Evolutionary conservation across 2,888 invertebrate species (phyloP), one percentile per base, ranked within the genome.

Genomic region (Arrhopalites spinosus): DNA sequence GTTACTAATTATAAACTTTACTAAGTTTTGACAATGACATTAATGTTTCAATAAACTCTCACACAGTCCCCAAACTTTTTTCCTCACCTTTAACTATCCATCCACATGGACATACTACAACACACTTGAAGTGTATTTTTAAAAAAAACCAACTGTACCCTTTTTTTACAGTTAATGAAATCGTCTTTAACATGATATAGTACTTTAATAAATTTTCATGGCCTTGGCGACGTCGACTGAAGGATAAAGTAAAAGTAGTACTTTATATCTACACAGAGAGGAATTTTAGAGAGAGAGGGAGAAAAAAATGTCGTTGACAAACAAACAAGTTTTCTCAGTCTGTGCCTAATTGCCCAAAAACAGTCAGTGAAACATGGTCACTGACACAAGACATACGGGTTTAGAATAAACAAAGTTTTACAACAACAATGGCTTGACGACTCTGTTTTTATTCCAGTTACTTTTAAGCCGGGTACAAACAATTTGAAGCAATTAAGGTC

Each of bases 401-500:
- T 25, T 25, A 61, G 59, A 71, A 61, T 71, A 50, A 69, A 59
- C 25, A 59, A 71, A 59, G 13, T 71, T 71, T 71, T 23, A 56
- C 36, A 50, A 20, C 69, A 59, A 59, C 25, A 61, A 71, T 59
- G 43, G 25, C 15, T 43, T 36, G 59, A 59, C 59, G 71, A 43
- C 71, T 56, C 36, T 66, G 66, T 45, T 66, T 66, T 66, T 30
- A 66, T 66, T 66, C 66, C 43, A 36, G 43, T 36, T 43, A 66
- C 23, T 20, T 66, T 66, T 20, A 30, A 63, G 71, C 56, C 64
- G 43, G 43, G 53, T 56, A 71, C 56, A 56, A 66, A 66, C 47
- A n/a, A n/a, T n/a, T 7, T 15, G 43, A 20, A 59, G 56, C 36
- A 67, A 74, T 74, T 68, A 25, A 74, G 74, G 74, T 74, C 74